Evolutionary conservation across 2,888 invertebrate genomes (phyloP).

Genomic region (Exephanes ischioxanthus): DNA sequence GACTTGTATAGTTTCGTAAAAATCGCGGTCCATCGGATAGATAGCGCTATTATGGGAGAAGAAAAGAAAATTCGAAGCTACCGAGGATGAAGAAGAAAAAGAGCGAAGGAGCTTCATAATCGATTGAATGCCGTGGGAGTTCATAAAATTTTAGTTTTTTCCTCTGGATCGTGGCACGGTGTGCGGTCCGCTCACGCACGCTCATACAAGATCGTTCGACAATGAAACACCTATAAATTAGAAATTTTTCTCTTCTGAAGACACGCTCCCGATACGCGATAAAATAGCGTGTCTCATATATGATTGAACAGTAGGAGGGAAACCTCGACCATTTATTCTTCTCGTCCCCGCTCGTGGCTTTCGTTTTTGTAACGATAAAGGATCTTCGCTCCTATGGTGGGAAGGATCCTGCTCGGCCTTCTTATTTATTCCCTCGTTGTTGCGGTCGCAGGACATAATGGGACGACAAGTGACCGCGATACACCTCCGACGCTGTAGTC

Average conservation of each 20-base stretch:
- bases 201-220: constrained; percentile 56
- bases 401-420: constrained; percentile 25
- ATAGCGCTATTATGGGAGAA: constrained; percentile 25
- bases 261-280: constrained; percentile 72
- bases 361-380: constrained; percentile 52
- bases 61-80: constrained; percentile 34
- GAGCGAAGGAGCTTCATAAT: constrained; percentile 68
- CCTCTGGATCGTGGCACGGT: constrained; percentile 67
- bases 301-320: constrained; percentile 76
- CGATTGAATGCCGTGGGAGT: constrained; percentile 75
- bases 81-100: constrained; percentile 50
- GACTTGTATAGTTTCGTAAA: constrained; percentile 32
- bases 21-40: constrained; percentile 48
- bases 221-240: constrained; percentile 80
- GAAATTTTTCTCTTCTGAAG: constrained; percentile 62
- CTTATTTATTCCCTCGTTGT: constrained; percentile 52
- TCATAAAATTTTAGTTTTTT: constrained; percentile 72
- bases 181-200: constrained; percentile 75
- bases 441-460: constrained; percentile 75
- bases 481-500: constrained; percentile 52
- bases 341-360: constrained; percentile 34
- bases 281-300: constrained; percentile 76
- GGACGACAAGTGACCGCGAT: constrained; percentile 80
- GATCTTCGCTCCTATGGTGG: constrained; percentile 37
- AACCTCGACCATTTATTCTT: constrained; percentile 29